Conservation (phyloP, 2,888 invertebrate genomes). For the Epistrophella euchroma region DNA sequence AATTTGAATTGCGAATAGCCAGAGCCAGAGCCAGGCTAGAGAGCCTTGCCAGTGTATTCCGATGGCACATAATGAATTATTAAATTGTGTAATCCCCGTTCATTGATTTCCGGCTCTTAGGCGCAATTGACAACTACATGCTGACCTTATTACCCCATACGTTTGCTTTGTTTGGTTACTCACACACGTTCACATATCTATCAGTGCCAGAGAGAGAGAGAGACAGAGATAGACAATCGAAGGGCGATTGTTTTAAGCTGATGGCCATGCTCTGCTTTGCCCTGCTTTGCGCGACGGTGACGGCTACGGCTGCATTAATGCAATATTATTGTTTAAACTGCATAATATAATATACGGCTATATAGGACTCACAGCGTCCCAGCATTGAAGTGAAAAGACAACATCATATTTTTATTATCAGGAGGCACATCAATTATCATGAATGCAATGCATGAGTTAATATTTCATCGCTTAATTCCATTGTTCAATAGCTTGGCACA, state of each 20-base stretch:
- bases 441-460: conserved; percentile 61
- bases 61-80: conserved; percentile 61
- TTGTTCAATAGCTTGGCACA: conserved; percentile 52
- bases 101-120: conserved; percentile 67
- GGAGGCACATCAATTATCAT: conserved; percentile 64
- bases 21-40: background rate
- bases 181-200: background rate
- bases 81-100: conserved; percentile 69
- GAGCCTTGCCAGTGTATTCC: conserved; percentile 8
- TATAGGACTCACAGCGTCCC: background rate
- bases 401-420: conserved; percentile 63
- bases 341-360: background rate
- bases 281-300: conserved; percentile 6
- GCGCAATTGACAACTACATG: conserved; percentile 57
- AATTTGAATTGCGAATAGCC: conserved; percentile 31
- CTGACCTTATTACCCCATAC: conserved; percentile 63
- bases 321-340: conserved; percentile 56
- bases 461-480: conserved; percentile 69
- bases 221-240: background rate
- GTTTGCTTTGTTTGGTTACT: conserved; percentile 20
- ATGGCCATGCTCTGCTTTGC: conserved; percentile 38
- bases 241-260: conserved; percentile 48
- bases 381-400: conserved; percentile 48
- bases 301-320: conserved; percentile 46
- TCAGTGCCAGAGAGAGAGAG: background rate